These are phyloP conservation scores for Cichladusa arquata DNA, from an alignment of 2,113 vertebrate species.

Conservation along the genomic window DNA sequence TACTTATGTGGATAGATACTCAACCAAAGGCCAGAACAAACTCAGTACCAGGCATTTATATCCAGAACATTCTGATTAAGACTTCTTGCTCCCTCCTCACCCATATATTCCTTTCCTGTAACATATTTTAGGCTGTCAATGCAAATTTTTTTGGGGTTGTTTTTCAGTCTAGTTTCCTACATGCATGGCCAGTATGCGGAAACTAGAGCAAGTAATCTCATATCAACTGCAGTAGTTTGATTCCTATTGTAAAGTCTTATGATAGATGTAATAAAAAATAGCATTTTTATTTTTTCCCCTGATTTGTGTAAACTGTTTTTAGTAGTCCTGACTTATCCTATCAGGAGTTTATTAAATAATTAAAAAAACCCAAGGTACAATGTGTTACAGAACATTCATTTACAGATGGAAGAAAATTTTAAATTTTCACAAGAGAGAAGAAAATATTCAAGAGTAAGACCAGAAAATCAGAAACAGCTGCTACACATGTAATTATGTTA, in stretches of 20 bases:
- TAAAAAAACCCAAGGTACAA: neutral
- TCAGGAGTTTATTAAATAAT: neutral
- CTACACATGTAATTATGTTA: neutral
- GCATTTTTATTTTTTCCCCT: fast-evolving
- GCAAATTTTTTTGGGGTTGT: neutral
- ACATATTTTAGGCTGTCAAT: neutral
- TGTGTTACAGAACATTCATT: neutral
- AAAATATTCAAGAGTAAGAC: neutral
- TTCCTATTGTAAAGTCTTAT: neutral
- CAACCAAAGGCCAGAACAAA: neutral
- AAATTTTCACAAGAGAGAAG: neutral
- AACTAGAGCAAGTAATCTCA: neutral
- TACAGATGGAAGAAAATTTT: neutral
- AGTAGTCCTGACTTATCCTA: neutral
- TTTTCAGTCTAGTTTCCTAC: neutral
- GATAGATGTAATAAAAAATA: neutral
- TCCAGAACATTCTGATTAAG: neutral
- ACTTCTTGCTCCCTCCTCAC: neutral
- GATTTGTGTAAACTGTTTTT: neutral
- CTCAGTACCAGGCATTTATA: neutral
- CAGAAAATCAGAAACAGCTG: neutral
- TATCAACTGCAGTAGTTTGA: neutral
- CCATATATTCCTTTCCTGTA: neutral
- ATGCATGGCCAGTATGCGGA: neutral
- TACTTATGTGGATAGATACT: neutral